Conservation (phyloP, 2,797 vertebrate genomes). For the Tamandua tetradactyla region DNA sequence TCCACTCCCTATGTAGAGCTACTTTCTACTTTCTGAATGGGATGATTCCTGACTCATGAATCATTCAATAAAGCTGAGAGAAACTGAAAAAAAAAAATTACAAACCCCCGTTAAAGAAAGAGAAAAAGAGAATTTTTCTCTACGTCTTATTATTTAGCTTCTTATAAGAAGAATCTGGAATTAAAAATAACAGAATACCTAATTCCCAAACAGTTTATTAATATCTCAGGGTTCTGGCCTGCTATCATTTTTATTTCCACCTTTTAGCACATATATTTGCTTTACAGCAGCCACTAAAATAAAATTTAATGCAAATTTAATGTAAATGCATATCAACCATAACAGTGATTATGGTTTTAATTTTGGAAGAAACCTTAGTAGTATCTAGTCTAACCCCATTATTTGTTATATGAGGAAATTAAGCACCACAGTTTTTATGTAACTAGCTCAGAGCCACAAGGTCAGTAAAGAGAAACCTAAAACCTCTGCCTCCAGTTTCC, state of each 20-base stretch:
- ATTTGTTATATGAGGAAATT: conserved; percentile 7
- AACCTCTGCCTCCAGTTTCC: neutral
- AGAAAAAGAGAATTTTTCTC: conserved; percentile 37
- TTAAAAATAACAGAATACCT: neutral
- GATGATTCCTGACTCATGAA: no score
- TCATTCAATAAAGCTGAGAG: no score
- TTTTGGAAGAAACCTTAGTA: conserved; percentile 8
- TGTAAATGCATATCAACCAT: neutral
- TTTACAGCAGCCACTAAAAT: conserved; percentile 47
- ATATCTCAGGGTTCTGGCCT: neutral
- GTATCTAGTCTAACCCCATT: conserved; percentile 18
- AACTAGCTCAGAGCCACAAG: neutral
- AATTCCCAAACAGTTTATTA: neutral
- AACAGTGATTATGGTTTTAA: conserved; percentile 1
- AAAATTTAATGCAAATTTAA: conserved; percentile 21
- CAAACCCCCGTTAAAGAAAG: neutral
- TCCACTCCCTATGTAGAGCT: no score
- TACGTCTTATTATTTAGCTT: conserved; percentile 20
- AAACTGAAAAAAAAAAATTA: neutral
- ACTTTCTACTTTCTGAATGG: no score
- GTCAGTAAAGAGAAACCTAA: neutral
- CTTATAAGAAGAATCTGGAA: neutral
- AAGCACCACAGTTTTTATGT: neutral
- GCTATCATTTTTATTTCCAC: neutral
- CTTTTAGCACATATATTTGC: conserved; percentile 42